Evolutionary conservation across 2,113 vertebrate genomes (phyloP), one percentile per base, ranked within the genome.

Genomic region (Ctenodactylus gundi): DNA sequence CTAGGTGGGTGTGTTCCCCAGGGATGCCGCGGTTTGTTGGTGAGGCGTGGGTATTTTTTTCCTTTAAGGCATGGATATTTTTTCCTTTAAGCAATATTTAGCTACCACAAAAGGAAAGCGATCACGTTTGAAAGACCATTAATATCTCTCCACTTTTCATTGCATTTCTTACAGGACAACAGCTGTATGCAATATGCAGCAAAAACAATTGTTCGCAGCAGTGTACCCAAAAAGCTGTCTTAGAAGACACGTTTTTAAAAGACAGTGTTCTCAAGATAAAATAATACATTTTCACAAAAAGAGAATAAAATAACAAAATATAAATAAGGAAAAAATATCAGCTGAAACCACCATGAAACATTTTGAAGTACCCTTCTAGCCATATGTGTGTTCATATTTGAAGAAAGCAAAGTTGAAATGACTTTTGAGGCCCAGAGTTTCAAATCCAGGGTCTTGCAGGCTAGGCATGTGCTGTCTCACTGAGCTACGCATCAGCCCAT

Each of bases 1-100:
- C 97, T 96, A 96, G 90, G 97, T 96, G 96, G 93, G 81, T 36
- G 94, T 94, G 87, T 85, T 93, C 77, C 75, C 64, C 39, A 3
- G 87, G 65, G 80, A 77, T 34, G 76, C 68, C 11, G 86, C 44
- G 10, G 65, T 14, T 7, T 0, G 51, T 70, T 2, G 7, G 36
- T 1, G 36, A 84, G 80, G 87, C 65, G 3, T 25, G 65, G 64
- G 2, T 88, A 64, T 60, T 53, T 10, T 10, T 53, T 53, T 53
- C 17, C 10, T 53, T 53, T 53, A 53, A 12, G 84, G 84, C 60
- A 21, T 34, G 72, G 81, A 1, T 86, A 62, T 72, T 67, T 41
- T 65, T 68, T 84, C 27, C 67, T 64, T 62, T 60, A 36, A 67
- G 83, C 31, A 94, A 36, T n/a, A 55, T 67, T 72, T 57, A 65